These are phyloP conservation scores for Sus cebifrons DNA, from an alignment of 2,797 vertebrate species.

Conservation along the genomic window DNA sequence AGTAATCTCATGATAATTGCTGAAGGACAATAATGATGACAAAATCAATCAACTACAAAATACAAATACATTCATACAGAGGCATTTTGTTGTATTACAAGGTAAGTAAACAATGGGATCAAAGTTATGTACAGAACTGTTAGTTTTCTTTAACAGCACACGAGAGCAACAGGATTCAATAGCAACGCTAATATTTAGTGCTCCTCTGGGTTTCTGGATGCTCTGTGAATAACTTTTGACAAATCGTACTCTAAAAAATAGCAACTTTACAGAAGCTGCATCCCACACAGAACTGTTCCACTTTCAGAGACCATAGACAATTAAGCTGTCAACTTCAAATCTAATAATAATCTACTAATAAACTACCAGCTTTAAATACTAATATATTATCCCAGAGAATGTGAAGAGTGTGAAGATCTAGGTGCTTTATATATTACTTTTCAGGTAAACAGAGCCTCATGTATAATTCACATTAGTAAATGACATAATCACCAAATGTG, in stretches of 20 bases:
- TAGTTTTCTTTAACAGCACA: neutral
- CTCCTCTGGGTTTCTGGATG: neutral
- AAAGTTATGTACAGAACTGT: neutral
- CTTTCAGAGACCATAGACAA: slow-evolving; percentile 14
- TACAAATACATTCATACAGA: neutral
- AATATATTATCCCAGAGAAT: neutral
- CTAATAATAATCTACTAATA: slow-evolving; percentile 32
- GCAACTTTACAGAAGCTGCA: neutral
- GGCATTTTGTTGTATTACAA: slow-evolving; percentile 1
- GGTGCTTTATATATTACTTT: neutral
- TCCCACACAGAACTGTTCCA: neutral
- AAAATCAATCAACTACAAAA: neutral
- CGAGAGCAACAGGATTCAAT: neutral
- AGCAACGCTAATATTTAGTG: neutral
- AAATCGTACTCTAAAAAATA: slow-evolving; percentile 38
- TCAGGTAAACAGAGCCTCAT: neutral
- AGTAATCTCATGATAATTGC: neutral
- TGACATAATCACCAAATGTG: neutral
- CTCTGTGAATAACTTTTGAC: slow-evolving; percentile 33
- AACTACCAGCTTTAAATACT: slow-evolving; percentile 58
- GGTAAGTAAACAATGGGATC: neutral
- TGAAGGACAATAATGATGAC: neutral
- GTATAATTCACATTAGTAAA: slow-evolving; percentile 29
- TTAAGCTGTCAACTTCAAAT: slow-evolving; percentile 1
- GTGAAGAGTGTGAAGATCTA: neutral